phyloP scores from a whole-genome alignment of 2,888 invertebrate species.

The Spicauda simplicius region DNA sequence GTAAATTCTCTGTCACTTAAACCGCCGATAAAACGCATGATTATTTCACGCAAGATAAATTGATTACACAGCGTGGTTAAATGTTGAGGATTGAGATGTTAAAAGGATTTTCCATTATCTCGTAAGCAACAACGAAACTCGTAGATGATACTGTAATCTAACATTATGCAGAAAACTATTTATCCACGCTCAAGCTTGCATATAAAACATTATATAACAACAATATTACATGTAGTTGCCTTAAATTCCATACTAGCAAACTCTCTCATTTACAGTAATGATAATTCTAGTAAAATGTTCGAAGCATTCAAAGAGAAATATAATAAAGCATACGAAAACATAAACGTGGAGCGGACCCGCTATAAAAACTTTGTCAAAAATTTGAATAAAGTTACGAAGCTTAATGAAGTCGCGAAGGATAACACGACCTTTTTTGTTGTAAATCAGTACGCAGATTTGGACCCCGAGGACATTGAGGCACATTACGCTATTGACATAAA shows the following conservation, averaged over 20 bases:
- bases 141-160: too few species aligned
- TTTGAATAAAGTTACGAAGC: slow-evolving; percentile 49
- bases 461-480: slow-evolving; percentile 52
- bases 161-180: background rate
- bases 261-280: slow-evolving; percentile 38
- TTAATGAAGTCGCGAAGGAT: slow-evolving; percentile 52
- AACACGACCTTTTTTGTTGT: slow-evolving; percentile 51
- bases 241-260: slow-evolving; percentile 21
- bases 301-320: slow-evolving; percentile 55
- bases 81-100: too few species aligned
- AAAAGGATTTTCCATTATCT: too few species aligned
- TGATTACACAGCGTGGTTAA: too few species aligned
- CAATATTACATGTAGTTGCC: background rate
- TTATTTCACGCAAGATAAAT: too few species aligned
- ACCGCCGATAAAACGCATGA: too few species aligned
- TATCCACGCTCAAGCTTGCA: background rate
- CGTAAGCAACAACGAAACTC: too few species aligned
- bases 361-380: slow-evolving; percentile 56
- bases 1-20: slow-evolving; percentile 45
- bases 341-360: slow-evolving; percentile 47
- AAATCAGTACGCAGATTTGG: slow-evolving; percentile 60
- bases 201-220: slow-evolving; percentile 8
- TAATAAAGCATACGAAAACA: slow-evolving; percentile 52
- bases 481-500: slow-evolving; percentile 54
- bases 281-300: slow-evolving; percentile 49